These are phyloP conservation scores for Cephonodes hylas DNA, from an alignment of 2,888 invertebrate species.

Conservation along the genomic window DNA sequence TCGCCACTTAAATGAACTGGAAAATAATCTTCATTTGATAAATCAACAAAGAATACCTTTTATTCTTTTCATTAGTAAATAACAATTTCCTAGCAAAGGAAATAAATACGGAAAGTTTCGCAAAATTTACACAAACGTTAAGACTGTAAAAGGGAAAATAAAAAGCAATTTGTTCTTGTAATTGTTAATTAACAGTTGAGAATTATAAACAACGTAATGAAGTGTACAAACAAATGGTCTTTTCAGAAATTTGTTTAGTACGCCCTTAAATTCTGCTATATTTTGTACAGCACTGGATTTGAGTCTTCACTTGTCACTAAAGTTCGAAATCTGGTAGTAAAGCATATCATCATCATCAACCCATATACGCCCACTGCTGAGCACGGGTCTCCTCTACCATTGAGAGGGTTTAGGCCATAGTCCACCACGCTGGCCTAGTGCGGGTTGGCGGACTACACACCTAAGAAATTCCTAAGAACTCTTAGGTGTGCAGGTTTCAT, in stretches of 20 bases:
- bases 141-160: not conserved
- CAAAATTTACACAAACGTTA: not conserved
- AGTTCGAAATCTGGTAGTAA: not conserved
- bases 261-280: not conserved
- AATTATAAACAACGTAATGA: slow-evolving; percentile 2
- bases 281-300: too few species aligned
- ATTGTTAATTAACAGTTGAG: slow-evolving; percentile 7
- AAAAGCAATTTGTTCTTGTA: slow-evolving; percentile 1
- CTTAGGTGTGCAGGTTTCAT: too few species aligned
- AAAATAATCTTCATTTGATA: not conserved
- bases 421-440: too few species aligned
- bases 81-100: not conserved
- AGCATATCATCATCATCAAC: too few species aligned
- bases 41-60: not conserved
- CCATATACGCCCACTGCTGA: too few species aligned
- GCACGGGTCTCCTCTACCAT: too few species aligned
- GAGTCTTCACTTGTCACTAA: too few species aligned
- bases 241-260: not conserved
- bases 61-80: not conserved
- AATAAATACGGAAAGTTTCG: not conserved
- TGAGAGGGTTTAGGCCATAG: too few species aligned
- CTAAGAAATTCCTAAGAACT: too few species aligned
- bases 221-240: not conserved
- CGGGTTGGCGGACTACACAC: too few species aligned
- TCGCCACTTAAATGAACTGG: not conserved